These are phyloP conservation scores for Passerina amoena DNA, from an alignment of 2,113 vertebrate species.

Conservation along the genomic window DNA sequence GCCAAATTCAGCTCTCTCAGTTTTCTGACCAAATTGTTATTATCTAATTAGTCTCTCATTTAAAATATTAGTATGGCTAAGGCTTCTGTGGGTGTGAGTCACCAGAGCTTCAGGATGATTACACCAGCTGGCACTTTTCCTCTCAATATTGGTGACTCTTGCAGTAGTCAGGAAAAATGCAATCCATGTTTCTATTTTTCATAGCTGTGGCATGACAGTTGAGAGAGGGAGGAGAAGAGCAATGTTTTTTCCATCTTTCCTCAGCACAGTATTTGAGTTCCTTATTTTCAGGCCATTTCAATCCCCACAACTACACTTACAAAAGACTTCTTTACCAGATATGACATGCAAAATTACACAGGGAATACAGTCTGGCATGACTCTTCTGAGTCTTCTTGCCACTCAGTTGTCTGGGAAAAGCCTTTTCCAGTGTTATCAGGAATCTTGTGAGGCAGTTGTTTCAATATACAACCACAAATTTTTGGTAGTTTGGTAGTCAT, in stretches of 20 bases:
- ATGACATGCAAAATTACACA: neutral
- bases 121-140: neutral
- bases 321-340: neutral
- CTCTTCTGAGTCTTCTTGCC: neutral
- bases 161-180: neutral
- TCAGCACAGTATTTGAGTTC: neutral
- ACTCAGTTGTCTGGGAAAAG: neutral
- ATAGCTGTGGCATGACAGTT: neutral
- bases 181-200: slow-evolving; percentile 18
- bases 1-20: neutral
- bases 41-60: slow-evolving; percentile 14
- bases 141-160: neutral
- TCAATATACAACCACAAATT: neutral
- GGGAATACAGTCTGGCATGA: neutral
- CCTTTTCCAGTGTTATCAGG: neutral
- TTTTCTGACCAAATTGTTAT: neutral
- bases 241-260: neutral
- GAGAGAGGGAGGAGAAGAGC: neutral
- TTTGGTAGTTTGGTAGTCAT: neutral
- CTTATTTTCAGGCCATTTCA: neutral
- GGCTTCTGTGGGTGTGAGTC: neutral
- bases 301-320: neutral
- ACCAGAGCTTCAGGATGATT: neutral
- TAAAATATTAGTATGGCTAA: neutral
- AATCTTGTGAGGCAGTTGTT: neutral